Conservation (phyloP, 2,888 invertebrate genomes). For the Apamea anceps region DNA sequence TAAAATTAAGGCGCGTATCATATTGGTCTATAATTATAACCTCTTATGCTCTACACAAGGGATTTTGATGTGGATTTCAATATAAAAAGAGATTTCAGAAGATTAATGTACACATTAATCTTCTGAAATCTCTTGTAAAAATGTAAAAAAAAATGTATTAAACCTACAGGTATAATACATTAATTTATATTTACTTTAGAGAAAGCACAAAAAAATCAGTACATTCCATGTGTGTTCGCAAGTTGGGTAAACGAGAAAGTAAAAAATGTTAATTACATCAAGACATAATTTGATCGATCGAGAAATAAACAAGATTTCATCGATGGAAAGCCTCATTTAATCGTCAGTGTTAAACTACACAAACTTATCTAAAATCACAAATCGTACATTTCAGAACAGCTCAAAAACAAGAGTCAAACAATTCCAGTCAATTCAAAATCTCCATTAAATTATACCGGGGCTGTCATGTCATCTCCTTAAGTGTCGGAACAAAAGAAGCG, state of each 20-base stretch:
- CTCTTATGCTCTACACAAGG: too few species aligned
- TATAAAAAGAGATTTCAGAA: too few species aligned
- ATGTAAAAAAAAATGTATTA: too few species aligned
- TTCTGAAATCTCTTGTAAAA: too few species aligned
- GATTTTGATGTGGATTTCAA: too few species aligned
- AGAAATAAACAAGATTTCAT: neutral
- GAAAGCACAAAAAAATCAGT: neutral
- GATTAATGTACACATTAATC: too few species aligned
- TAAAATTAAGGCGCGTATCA: too few species aligned
- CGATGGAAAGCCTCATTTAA: too few species aligned
- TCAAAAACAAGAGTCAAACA: conserved; percentile 43
- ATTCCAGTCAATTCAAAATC: conserved; percentile 45
- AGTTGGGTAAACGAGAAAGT: neutral
- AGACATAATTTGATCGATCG: neutral
- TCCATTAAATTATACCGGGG: conserved; percentile 62
- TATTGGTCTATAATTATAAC: too few species aligned
- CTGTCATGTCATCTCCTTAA: conserved; percentile 65
- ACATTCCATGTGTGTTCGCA: neutral
- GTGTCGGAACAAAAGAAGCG: conserved; percentile 72
- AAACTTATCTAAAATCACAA: neutral
- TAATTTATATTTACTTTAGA: too few species aligned
- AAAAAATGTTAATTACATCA: neutral
- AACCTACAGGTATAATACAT: too few species aligned
- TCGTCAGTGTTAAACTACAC: neutral
- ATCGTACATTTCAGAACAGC: neutral